phyloP scores from a whole-genome alignment of 2,797 vertebrate species.

The Argentina silus region DNA sequence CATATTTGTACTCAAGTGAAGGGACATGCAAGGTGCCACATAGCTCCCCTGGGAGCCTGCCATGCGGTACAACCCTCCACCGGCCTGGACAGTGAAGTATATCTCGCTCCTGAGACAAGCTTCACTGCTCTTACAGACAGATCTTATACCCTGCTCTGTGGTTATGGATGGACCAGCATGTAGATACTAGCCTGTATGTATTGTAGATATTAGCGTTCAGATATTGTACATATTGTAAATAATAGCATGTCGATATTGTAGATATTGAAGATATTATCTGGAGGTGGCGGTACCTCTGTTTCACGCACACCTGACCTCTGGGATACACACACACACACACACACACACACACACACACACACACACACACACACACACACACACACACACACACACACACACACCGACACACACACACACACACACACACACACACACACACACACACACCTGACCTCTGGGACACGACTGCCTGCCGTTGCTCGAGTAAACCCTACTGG shows the following conservation, averaged over 20 bases:
- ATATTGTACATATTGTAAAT: too few species aligned
- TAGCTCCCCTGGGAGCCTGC: background rate
- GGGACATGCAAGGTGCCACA: conserved; percentile 31
- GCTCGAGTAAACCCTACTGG: background rate
- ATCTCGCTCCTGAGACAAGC: conserved; percentile 57
- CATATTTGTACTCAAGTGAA: conserved; percentile 12
- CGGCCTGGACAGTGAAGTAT: background rate
- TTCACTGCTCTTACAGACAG: conserved; percentile 52
- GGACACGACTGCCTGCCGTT: background rate
- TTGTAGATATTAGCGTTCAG: too few species aligned
- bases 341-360: too few species aligned
- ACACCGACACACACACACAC: too few species aligned
- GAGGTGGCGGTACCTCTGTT: conserved; percentile 57
- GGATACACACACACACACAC: too few species aligned
- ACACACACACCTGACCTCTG: conserved; percentile 8
- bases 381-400: too few species aligned
- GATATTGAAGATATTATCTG: conserved; percentile 26
- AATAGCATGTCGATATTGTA: too few species aligned
- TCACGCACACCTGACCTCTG: background rate
- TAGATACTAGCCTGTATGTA: too few species aligned
- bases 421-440: too few species aligned
- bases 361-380: too few species aligned
- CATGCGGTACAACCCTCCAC: background rate
- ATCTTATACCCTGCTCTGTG: conserved; percentile 47
- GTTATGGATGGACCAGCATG: conserved; percentile 65